Percentiles rank a stretch among this genome's conserved stretches.
Evolutionary conservation across 2,113 vertebrate species (phyloP).

Genomic region (Piprites chloris): DNA sequence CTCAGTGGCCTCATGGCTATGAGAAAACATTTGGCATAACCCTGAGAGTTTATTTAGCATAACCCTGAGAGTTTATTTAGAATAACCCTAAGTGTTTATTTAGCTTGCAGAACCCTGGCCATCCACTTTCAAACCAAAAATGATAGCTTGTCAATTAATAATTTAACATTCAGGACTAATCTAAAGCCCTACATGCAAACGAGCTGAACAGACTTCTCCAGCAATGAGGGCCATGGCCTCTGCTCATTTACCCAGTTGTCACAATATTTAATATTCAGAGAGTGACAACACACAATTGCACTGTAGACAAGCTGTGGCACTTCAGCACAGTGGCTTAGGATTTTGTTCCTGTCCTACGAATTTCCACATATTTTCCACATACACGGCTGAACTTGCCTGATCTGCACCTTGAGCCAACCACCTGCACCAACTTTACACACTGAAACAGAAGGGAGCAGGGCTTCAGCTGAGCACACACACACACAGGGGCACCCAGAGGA

Average conservation of each 20-base stretch:
- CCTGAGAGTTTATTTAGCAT: neutral
- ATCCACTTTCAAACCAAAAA: slow-evolving; percentile 18
- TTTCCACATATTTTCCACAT: neutral
- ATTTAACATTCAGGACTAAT: neutral
- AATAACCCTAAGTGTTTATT: neutral
- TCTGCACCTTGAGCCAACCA: neutral
- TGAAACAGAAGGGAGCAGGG: neutral
- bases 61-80: neutral
- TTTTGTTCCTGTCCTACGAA: neutral
- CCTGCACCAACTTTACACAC: neutral
- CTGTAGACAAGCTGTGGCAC: neutral
- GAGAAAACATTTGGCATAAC: neutral
- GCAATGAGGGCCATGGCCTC: neutral
- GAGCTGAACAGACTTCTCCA: slow-evolving; percentile 15
- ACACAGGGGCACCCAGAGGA: neutral
- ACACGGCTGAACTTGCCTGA: neutral
- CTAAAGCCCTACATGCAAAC: neutral
- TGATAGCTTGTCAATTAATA: slow-evolving; percentile 17
- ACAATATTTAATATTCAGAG: neutral
- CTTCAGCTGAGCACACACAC: neutral
- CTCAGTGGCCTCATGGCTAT: neutral
- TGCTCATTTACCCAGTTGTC: neutral
- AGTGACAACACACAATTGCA: neutral
- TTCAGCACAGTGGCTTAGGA: neutral
- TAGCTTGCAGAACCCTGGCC: neutral